phyloP scores from a whole-genome alignment of 1,140 invertebrate genomes.

The Temnothorax curvispinosus region DNA sequence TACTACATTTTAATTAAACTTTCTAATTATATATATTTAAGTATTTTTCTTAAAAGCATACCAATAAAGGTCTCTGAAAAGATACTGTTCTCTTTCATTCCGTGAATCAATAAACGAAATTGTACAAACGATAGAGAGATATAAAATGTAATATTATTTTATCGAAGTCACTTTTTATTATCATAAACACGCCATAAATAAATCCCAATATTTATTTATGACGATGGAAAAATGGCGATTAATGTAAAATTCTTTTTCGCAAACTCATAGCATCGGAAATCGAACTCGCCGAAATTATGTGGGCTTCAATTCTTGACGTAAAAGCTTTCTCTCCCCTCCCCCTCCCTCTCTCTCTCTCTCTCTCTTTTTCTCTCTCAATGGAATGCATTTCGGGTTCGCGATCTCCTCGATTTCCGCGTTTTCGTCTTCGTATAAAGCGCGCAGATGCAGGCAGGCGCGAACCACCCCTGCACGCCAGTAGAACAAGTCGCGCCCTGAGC shows the following conservation, averaged over 20 bases:
- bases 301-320: slow-evolving; percentile 17
- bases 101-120: not conserved
- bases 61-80: not conserved
- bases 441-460: slow-evolving; percentile 27
- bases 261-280: slow-evolving; percentile 14
- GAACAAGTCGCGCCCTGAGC: slow-evolving; percentile 16
- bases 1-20: not conserved
- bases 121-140: not conserved
- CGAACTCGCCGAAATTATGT: slow-evolving; percentile 20
- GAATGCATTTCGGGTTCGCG: slow-evolving; percentile 28
- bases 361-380: not conserved
- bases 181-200: not conserved
- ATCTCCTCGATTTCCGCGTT: slow-evolving; percentile 20
- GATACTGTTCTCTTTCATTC: not conserved
- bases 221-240: not conserved
- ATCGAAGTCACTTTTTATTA: not conserved
- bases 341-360: not conserved
- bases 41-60: not conserved
- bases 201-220: not conserved
- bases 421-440: slow-evolving; percentile 20
- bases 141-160: not conserved
- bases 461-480: not conserved
- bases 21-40: not conserved
- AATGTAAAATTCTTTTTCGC: slow-evolving; percentile 27
- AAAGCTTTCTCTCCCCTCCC: not conserved